Base-by-base conservation (phyloP, 2,797 vertebrate species). In the Protonibea diacanthus region DNA sequence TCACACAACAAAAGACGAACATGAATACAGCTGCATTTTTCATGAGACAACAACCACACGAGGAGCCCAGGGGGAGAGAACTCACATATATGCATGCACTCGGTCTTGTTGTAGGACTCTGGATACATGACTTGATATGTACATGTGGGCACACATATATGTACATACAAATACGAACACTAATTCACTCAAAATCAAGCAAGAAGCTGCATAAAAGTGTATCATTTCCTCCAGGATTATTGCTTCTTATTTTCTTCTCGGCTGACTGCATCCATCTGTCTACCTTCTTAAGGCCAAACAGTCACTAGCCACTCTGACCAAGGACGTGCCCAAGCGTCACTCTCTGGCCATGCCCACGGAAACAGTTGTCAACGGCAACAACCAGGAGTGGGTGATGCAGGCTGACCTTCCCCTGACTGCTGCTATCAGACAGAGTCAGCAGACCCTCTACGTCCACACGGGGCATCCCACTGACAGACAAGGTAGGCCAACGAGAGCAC, bases 361-460 rank as follows among this genome's bases (percentile, higher is more conserved):
- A 90, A 94, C 97, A 0, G 97, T 99, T 86, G 95, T 99, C 86
- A 99, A 99, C 0, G 98, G 98, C 81, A 99, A 95, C 95, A 99
- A 95, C 92, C 98, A 99, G 94, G 98, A 99, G 93, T 99, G 98
- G 98, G 98, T 99, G 94, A 97, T 98, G 95, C 97, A 99, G 88
- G 97, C 97, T 0, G 98, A 99, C 94, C 96, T 99, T 78, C 98
- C 98, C 0, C 96, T 99, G 89, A 99, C 98, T 0, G 98, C 98
- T 0, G 98, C 98, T 83, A 99, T 99, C 94, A 95, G 98, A 67
- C 98, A 99, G 95, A 99, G 97, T 93, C 98, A 99, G 93, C 98
- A 99, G 95, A 98, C 97, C 0, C 97, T 99, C 60, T 98, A 99
- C 47, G 96, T 96, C 0, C 97, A 99, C 86, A 94, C 96, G 0